Evolutionary conservation across 1,140 invertebrate species (phyloP), one percentile per base, ranked within the genome.

Genomic region (Pogonomyrmex barbatus): DNA sequence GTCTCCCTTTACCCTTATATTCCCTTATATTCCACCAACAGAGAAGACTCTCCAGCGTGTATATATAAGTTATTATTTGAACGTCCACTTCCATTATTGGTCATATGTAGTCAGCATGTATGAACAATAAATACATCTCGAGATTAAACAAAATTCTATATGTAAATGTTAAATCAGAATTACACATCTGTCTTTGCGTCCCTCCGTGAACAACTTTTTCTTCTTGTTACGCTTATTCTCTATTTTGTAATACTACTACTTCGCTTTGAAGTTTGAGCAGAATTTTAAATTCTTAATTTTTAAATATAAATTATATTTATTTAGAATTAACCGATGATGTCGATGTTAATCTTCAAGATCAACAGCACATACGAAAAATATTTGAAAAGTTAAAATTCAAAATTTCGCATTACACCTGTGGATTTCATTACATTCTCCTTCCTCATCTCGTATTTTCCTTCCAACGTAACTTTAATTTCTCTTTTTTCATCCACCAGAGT

Each of bases 121-220:
- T 12, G 14, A 30, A 30, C n/a, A 9, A 54, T 30, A 79, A 56
- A 68, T 50, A 33, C 62, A 81, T 52, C 8, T 81, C 39, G 24
- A 36, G 14, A 52, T 70, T 24, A 70, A 81, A 70, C 24, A 56
- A 52, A 2, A n/a, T 68, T 54, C 63, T 60, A 54, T 14, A 42
- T 70, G 52, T 45, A 81, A 70, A 79, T 50, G 36, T 81, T 56
- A 56, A 45, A 70, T 56, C 24, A 14, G 70, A 70, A 70, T 81
- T 68, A 70, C 30, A 45, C 2, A 14, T 33, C 24, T 45, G n/a
- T 17, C 33, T 67, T 65, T 3, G 6, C 30, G 9, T 50, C 3
- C 12, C 30, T 50, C 14, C 30, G 75, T 36, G 17, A n/a, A 10
- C 12, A 17, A 1, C n/a, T 9, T 14, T 30, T 42, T 24, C 12